phyloP scores from a whole-genome alignment of 2,888 invertebrate species.

The Drosophila hamatofila region DNA sequence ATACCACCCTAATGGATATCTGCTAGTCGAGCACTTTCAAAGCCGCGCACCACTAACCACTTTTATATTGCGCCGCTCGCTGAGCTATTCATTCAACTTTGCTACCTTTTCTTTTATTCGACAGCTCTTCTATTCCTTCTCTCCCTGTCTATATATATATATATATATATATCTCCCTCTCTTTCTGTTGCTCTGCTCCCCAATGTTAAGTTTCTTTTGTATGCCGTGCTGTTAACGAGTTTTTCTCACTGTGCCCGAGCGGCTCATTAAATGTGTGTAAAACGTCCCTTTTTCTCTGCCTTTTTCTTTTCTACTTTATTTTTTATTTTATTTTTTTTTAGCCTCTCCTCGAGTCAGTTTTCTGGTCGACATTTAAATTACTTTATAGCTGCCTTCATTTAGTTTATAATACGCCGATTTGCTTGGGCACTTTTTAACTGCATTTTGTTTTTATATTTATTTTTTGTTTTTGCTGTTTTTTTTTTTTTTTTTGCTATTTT shows the following conservation, averaged over 20 bases:
- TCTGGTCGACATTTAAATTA: slow-evolving; percentile 69
- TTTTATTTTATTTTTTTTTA: slow-evolving; percentile 12
- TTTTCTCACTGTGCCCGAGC: slow-evolving; percentile 29
- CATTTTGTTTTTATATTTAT: slow-evolving; percentile 2
- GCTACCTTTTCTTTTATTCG: slow-evolving; percentile 55
- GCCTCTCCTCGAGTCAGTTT: slow-evolving; percentile 20
- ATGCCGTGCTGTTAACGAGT: slow-evolving; percentile 48
- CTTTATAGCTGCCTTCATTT: slow-evolving; percentile 74
- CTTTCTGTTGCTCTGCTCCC: neutral
- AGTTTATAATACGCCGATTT: slow-evolving; percentile 61
- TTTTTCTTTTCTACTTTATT: neutral
- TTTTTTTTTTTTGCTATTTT: slow-evolving; percentile 19
- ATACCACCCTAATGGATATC: neutral
- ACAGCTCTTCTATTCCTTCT: slow-evolving; percentile 29
- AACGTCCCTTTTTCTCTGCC: slow-evolving; percentile 38
- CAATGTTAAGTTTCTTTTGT: slow-evolving; percentile 46
- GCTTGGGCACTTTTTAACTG: slow-evolving; percentile 31
- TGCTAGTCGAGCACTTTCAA: neutral
- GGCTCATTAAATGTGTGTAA: slow-evolving; percentile 65
- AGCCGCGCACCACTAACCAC: neutral
- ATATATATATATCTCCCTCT: too few species aligned
- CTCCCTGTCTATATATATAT: too few species aligned
- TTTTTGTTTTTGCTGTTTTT: neutral
- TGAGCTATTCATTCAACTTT: slow-evolving; percentile 47
- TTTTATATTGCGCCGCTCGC: slow-evolving; percentile 9